Evolutionary conservation across 2,888 invertebrate genomes (phyloP), one percentile per base, ranked within the genome.

Genomic region (Thumatha senex): DNA sequence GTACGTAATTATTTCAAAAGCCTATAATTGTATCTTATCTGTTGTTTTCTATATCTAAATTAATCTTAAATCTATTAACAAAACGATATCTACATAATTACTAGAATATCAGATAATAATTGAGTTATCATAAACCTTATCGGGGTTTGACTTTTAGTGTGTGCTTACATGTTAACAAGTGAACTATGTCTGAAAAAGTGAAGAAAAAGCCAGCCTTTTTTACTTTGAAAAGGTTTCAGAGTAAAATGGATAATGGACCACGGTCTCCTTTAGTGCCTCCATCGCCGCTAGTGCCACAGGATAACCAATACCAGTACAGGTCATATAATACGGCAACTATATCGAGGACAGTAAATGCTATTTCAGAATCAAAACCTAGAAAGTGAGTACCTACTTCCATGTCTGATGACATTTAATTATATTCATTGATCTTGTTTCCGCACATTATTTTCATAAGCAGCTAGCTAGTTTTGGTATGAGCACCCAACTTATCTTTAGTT

Each of bases 151-250:
- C 51, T 44, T 47, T 65, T 38, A 74, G 66, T 71, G 34, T 54
- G 41, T 51, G 51, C 34, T 58, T 67, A 54, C 51, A 57, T 56
- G 61, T 62, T 40, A 44, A 48, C 40, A 49, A 63, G 64, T 60
- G 39, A 60, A 61, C 65, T 61, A 90, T 89, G 89, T 72, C 85
- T 34, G 89, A 90, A 30, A 89, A 87, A 61, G 59, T 78, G 41
- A 89, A 86, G 57, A 89, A 84, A 53, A 87, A 78, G 41, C 78
- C 79, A 1, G 70, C 80, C 7, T 81, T 89, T 55, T 85, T 89
- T 56, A 82, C 68, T 33, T 51, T 89, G n/a, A 88, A 78, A 50
- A 75, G 87, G 35, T 84, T 81, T 78, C 84, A 80, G 46, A 80
- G 82, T 55, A 83, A 71, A 44, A 48, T 61, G 13, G 78, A 78